phyloP scores from a whole-genome alignment of 2,888 invertebrate genomes.

The Coenonympha glycerion region DNA sequence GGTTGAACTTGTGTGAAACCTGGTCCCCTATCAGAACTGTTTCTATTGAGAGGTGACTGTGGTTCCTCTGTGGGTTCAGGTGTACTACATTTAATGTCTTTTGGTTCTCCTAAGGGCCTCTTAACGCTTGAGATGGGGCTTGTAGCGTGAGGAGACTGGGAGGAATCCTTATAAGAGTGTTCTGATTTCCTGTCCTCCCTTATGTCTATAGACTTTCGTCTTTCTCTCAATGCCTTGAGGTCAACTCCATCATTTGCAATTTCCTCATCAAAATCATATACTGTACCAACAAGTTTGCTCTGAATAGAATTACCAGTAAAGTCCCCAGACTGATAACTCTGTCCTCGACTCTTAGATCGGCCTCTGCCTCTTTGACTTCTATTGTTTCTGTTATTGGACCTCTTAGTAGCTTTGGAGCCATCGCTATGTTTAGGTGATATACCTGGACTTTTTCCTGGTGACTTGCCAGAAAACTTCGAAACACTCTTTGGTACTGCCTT shows the following conservation, averaged over 20 bases:
- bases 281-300: slow-evolving; percentile 88
- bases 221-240: slow-evolving; percentile 85
- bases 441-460: slow-evolving; percentile 81
- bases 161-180: slow-evolving; percentile 71
- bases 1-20: slow-evolving; percentile 78
- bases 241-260: slow-evolving; percentile 84
- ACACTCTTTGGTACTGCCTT: slow-evolving; percentile 73
- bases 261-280: slow-evolving; percentile 92
- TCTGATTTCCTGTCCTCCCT: slow-evolving; percentile 77
- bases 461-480: slow-evolving; percentile 79
- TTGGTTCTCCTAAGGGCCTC: slow-evolving; percentile 38
- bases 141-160: slow-evolving; percentile 74
- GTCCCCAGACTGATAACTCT: slow-evolving; percentile 57
- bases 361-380: slow-evolving; percentile 69
- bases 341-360: slow-evolving; percentile 65
- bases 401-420: slow-evolving; percentile 51
- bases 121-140: slow-evolving; percentile 68
- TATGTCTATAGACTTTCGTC: slow-evolving; percentile 83
- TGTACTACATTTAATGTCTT: slow-evolving; percentile 36
- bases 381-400: slow-evolving; percentile 56
- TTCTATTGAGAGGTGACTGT: slow-evolving; percentile 39
- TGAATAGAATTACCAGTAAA: slow-evolving; percentile 81
- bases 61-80: slow-evolving; percentile 47
- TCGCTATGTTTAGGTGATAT: slow-evolving; percentile 81
- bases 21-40: slow-evolving; percentile 37